Conservation (phyloP, 2,888 invertebrate genomes). For the Thera obeliscata region DNA sequence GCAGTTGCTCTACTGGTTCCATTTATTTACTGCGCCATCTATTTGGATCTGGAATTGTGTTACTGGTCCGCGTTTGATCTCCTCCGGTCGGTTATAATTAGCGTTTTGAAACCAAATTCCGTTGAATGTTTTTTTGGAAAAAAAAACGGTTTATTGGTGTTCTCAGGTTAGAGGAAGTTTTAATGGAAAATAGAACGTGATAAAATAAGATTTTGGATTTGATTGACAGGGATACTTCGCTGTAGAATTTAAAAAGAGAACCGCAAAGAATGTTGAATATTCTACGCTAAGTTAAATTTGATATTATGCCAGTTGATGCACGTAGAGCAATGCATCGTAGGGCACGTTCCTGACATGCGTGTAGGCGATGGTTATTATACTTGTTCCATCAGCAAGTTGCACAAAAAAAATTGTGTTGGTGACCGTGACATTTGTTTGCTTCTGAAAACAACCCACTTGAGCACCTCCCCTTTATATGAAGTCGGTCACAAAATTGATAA, state of each 20-base stretch:
- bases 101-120: slow-evolving; percentile 38
- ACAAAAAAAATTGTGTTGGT: no score
- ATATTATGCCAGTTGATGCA: no score
- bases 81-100: slow-evolving; percentile 38
- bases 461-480: no score
- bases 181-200: background rate
- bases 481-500: no score
- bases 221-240: background rate
- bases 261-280: no score
- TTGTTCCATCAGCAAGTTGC: no score
- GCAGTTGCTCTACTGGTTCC: slow-evolving; percentile 11
- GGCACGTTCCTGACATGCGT: no score
- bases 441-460: no score
- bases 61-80: slow-evolving; percentile 43
- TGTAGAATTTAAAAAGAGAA: background rate
- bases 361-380: no score
- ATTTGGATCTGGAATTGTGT: slow-evolving; percentile 39
- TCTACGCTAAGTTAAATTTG: no score
- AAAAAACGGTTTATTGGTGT: background rate
- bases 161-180: slow-evolving; percentile 22
- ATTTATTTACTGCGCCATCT: slow-evolving; percentile 13
- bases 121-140: slow-evolving; percentile 21
- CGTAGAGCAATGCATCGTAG: no score
- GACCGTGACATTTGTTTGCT: no score
- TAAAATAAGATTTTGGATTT: background rate